A percentile compares a stretch with the other conserved stretches of the same genome.
Conservation (phyloP, 2,888 invertebrate species). For the Resseliella maxima region DNA sequence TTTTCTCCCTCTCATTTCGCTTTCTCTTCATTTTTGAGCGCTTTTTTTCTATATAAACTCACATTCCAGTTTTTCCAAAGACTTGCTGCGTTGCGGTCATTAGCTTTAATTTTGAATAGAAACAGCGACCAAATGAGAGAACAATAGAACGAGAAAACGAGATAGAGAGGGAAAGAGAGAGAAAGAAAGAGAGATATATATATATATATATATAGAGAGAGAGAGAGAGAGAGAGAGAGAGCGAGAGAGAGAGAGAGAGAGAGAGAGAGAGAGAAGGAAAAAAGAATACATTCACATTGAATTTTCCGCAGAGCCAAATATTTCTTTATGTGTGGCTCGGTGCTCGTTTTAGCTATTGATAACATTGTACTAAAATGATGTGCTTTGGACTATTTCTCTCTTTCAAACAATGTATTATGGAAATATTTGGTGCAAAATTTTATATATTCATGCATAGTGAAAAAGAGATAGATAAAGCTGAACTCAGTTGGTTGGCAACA, state of each 20-base stretch:
- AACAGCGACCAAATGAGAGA: neutral
- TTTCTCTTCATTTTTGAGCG: neutral
- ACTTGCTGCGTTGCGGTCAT: slow-evolving; percentile 30
- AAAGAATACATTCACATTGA: neutral
- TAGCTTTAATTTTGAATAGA: slow-evolving; percentile 26
- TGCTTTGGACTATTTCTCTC: neutral
- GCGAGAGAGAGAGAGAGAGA: too few relatives aligned
- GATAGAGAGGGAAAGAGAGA: too few relatives aligned
- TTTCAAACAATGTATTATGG: neutral
- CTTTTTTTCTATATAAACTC: neutral
- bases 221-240: too few relatives aligned
- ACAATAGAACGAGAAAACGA: too few relatives aligned
- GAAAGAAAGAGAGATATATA: too few relatives aligned
- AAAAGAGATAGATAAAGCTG: neutral
- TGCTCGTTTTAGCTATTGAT: neutral
- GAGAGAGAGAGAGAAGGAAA: too few relatives aligned
- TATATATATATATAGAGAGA: too few relatives aligned
- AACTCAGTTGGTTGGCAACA: neutral
- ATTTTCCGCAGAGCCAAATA: slow-evolving; percentile 20
- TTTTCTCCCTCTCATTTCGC: too few relatives aligned
- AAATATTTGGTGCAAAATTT: neutral
- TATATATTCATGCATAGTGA: neutral
- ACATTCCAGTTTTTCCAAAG: neutral
- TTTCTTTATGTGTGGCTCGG: neutral
- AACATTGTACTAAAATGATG: slow-evolving; percentile 24